A percentile compares a stretch with the other conserved stretches of the same genome.
These are phyloP conservation scores for Esox lucius DNA, from an alignment of 2,797 vertebrate genomes.

Conservation along the genomic window DNA sequence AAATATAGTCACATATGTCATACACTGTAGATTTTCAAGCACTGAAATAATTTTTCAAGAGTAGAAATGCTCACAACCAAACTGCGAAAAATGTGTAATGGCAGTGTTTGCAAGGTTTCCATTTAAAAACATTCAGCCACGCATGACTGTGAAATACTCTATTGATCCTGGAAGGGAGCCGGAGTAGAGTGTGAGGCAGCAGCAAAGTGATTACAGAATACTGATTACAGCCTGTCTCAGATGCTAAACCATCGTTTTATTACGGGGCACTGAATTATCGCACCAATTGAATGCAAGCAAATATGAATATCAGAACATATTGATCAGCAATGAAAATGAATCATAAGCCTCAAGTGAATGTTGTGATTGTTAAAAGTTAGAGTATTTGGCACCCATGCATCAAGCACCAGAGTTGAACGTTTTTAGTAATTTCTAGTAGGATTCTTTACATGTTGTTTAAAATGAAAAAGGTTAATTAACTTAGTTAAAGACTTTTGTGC, in stretches of 20 bases:
- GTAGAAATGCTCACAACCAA: no score
- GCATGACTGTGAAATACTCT: constrained; percentile 14
- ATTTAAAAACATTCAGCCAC: constrained; percentile 1
- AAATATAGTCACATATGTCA: neutral
- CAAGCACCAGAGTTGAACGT: neutral
- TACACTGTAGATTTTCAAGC: neutral
- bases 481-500: neutral
- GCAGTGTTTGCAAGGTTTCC: neutral
- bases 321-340: neutral
- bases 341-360: neutral
- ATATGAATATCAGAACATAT: constrained; percentile 2
- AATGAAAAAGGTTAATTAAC: neutral
- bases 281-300: neutral
- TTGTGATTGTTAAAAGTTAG: neutral
- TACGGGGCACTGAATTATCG: constrained; percentile 3
- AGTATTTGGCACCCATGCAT: neutral
- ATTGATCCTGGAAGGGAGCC: constrained; percentile 18
- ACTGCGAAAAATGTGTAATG: neutral
- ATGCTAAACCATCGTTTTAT: neutral
- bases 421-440: neutral
- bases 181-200: neutral
- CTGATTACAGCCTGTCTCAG: constrained; percentile 7
- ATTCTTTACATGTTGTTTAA: no score
- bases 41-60: no score
- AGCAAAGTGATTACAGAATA: constrained; percentile 3